A percentile compares a stretch with the other conserved stretches of the same genome.
Evolutionary conservation across 1,140 invertebrate genomes (phyloP).

Genomic region (Papilio aristodemus): DNA sequence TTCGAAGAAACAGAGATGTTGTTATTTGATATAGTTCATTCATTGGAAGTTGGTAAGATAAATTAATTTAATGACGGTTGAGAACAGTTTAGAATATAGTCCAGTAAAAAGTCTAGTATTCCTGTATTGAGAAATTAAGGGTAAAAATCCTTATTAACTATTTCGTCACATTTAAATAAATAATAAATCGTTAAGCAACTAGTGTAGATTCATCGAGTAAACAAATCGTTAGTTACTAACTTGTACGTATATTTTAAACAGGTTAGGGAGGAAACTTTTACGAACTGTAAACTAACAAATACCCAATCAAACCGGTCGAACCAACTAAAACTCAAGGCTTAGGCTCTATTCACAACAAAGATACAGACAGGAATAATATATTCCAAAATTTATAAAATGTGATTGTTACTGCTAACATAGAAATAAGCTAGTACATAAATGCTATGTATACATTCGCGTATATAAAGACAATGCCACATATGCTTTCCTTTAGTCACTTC

Average conservation of each 20-base stretch:
- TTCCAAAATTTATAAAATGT: background rate
- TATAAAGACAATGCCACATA: no score
- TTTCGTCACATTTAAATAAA: background rate
- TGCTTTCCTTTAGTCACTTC: no score
- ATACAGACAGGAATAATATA: background rate
- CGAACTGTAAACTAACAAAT: conserved; percentile 19
- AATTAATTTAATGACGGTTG: no score
- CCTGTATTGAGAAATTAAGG: no score
- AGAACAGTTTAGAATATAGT: no score
- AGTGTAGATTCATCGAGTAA: background rate
- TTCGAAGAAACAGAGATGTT: no score
- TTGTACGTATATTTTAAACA: conserved; percentile 16
- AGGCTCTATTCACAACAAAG: background rate
- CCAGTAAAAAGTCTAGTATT: no score
- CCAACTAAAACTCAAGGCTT: conserved; percentile 12
- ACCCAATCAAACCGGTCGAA: conserved; percentile 21
- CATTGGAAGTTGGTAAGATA: no score
- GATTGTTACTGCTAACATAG: background rate
- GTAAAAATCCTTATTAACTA: no score
- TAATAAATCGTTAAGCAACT: background rate
- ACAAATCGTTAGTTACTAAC: conserved; percentile 5
- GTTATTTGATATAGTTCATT: no score
- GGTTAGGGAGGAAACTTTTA: conserved; percentile 26
- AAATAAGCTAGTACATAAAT: no score
- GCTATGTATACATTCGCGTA: no score